Evolutionary conservation across 2,888 invertebrate species (phyloP), one percentile per base, ranked within the genome.

Genomic region (Uropetala carovei): DNA sequence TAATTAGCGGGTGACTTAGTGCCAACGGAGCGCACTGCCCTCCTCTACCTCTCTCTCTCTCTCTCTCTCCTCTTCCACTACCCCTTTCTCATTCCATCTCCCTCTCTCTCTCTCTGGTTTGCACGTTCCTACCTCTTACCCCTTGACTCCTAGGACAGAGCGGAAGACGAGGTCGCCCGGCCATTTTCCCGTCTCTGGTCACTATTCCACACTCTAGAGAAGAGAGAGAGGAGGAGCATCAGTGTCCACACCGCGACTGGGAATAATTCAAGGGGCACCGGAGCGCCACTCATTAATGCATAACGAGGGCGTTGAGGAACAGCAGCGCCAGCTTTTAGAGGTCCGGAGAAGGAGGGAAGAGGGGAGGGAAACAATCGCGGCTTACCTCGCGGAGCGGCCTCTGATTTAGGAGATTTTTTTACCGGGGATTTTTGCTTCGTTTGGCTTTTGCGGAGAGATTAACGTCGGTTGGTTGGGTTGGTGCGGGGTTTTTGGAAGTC

Each of bases 221-320:
- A 86, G 59, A 27, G n/a, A 57, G 13, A 0, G 57, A 18, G 27
- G 81, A 18, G 83, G 30, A 18, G 86, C 59, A 27, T 89, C 64
- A 11, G 18, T 89, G 89, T 89, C 89, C 89, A 64, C 89, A n/a
- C 64, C 89, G 89, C 64, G 86, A 60, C 60, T 30, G 86, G 56
- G 89, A 89, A 89, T 89, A 89, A 89, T 89, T 89, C 89, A 89
- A 30, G 89, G 64, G 56, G 57, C 60, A 60, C 27, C 43, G 18
- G 60, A 27, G 60, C 43, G 64, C 64, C 64, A 64, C 89, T 64
- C 89, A 89, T 89, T 89, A 89, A 89, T 89, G 89, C 68, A 60
- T 89, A 89, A 89, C 64, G 89, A 89, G 89, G 89, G 64, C 64
- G 89, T 43, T 89, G 89, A 64, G 64, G 86, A 86, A 86, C 86